Conservation (phyloP, 2,113 vertebrate genomes). For the Rattus rattus region DNA sequence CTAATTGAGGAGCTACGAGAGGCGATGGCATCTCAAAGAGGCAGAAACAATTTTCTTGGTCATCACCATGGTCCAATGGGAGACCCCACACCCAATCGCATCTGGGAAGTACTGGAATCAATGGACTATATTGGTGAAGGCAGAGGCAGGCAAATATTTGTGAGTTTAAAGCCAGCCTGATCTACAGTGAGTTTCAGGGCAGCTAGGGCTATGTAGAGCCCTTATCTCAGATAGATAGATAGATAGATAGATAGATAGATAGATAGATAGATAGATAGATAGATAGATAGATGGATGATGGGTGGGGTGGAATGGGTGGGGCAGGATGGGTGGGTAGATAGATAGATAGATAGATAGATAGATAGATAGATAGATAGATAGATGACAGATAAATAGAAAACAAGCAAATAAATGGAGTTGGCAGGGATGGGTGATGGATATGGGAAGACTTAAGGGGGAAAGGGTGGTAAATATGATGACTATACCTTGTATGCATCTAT, state of each 20-base stretch:
- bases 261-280: background rate
- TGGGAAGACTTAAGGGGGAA: background rate
- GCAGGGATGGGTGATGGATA: background rate
- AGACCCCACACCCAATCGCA: too few species aligned
- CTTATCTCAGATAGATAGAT: background rate
- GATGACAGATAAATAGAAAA: too few species aligned
- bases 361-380: too few species aligned
- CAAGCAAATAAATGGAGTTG: background rate
- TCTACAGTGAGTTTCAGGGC: background rate
- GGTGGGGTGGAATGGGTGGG: too few species aligned
- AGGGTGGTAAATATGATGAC: background rate
- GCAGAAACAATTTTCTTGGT: background rate
- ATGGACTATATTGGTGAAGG: background rate
- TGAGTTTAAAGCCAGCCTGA: background rate
- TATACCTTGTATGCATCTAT: background rate
- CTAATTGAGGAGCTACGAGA: background rate
- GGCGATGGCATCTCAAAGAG: background rate
- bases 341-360: background rate
- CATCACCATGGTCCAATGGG: background rate
- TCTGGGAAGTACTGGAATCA: background rate
- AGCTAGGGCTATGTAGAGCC: background rate
- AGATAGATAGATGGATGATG: rapidly evolving
- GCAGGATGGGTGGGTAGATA: too few species aligned
- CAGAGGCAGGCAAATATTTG: background rate
- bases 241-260: background rate